Percentiles rank a stretch among this genome's conserved stretches.
phyloP scores from a whole-genome alignment of 2,888 invertebrate species.

The Lydus trimaculatus region DNA sequence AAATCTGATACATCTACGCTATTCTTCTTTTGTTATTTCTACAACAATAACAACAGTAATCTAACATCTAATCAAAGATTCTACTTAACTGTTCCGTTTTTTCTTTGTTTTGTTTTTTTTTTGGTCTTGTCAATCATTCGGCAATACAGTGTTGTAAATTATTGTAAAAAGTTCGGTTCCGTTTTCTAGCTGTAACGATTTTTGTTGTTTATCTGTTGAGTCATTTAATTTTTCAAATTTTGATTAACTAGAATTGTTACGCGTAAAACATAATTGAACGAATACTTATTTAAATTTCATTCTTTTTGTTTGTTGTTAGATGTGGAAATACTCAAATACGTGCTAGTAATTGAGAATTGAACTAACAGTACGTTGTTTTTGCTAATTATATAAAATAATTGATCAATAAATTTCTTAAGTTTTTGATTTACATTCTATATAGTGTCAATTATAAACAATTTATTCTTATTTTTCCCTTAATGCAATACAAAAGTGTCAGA shows the following conservation, averaged over 20 bases:
- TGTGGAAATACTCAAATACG: background rate
- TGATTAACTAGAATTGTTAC: background rate
- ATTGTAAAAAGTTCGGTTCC: background rate
- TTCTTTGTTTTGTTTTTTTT: background rate
- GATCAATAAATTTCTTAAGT: too few relatives aligned
- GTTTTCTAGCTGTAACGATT: background rate
- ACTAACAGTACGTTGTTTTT: background rate
- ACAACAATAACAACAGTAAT: background rate
- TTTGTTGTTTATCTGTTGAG: background rate
- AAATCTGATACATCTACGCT: background rate
- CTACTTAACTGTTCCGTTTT: background rate
- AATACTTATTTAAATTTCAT: background rate
- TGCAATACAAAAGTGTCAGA: background rate
- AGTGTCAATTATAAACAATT: too few relatives aligned
- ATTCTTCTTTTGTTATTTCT: background rate
- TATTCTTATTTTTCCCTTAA: background rate
- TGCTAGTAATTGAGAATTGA: background rate
- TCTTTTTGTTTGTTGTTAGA: background rate
- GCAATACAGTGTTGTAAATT: background rate
- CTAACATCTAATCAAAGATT: background rate
- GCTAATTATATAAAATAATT: too few relatives aligned
- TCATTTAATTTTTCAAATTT: background rate
- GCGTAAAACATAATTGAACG: background rate
- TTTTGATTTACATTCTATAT: too few relatives aligned
- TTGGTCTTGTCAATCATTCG: too few relatives aligned